Evolutionary conservation across 2,797 vertebrate species (phyloP), one percentile per base, ranked within the genome.

Genomic region (Nannoperca australis): DNA sequence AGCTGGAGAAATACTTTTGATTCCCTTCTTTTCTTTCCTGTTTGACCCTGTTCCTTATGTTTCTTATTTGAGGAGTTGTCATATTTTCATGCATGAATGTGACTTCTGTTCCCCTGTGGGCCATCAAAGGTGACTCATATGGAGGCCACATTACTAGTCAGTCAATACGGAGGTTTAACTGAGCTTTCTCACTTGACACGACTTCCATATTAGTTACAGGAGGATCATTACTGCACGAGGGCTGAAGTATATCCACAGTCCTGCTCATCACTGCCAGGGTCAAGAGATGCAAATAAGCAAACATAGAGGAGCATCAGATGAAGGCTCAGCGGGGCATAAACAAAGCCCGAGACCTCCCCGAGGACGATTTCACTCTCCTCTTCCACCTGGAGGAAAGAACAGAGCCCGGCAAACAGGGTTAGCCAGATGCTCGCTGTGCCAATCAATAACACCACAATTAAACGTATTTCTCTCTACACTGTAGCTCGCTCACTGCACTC

Each of bases 391-490:
- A 74, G 47, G 54, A 72, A 44, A 69, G 40, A 70, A 70, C 72
- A 61, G 61, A 74, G 34, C 13, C 40, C 34, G 40, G 73, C 38
- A 50, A 72, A 62, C 69, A 70, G 69, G 74, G 47, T 73, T 24
- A 76, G 61, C 63, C 79, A 72, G 49, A 69, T 76, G 44, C 47
- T 80, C 13, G 1, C 7, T 38, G 62, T 59, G 62, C 53, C 69
- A 61, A 82, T 89, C 88, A 80, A 79, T 90, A 83, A 40, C 51
- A 58, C 7, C n/a, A 64, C 53, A 10, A 20, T 24, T 40, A 20
- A 36, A 83, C 64, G 64, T 78, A 69, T 77, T 63, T 65, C 73
- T 79, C 76, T 67, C 42, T 61, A 64, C 6, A 32, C 32, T 32
- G 32, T 49, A 50, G 54, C 66, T 58, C 15, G 0, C 14, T 54